Percentiles rank a stretch among this genome's conserved stretches.
Conservation (phyloP, 2,797 vertebrate genomes). For the Sebastes diaconus region DNA sequence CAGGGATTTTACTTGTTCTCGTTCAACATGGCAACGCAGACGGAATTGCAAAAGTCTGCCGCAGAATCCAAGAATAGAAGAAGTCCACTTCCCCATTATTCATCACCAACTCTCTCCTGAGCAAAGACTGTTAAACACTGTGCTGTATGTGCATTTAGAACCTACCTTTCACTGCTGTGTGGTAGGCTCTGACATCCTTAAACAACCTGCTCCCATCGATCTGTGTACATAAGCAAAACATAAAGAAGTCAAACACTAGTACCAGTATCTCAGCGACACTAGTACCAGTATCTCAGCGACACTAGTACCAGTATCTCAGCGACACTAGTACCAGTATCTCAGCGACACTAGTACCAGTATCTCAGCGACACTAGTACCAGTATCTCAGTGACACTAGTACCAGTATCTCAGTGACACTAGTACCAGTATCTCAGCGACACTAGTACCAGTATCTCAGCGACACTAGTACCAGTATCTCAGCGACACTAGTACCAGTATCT, state of each 20-base stretch:
- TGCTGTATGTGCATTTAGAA: neutral
- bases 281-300: too few relatives aligned
- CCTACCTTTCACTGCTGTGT: conserved; percentile 89
- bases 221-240: conserved; percentile 71
- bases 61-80: conserved; percentile 44
- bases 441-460: too few relatives aligned
- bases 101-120: neutral
- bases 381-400: too few relatives aligned
- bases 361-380: too few relatives aligned
- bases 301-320: too few relatives aligned
- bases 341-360: too few relatives aligned
- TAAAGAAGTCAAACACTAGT: neutral
- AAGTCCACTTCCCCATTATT: conserved; percentile 63
- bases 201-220: conserved; percentile 86
- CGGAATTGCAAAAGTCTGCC: conserved; percentile 51
- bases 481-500: too few relatives aligned
- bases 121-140: neutral
- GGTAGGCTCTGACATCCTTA: conserved; percentile 91
- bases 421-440: too few relatives aligned
- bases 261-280: too few relatives aligned
- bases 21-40: conserved; percentile 21
- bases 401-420: neutral
- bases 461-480: neutral
- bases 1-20: neutral
- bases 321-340: neutral